These are phyloP conservation scores for Chromis chromis DNA, from an alignment of 2,797 vertebrate genomes.

Conservation along the genomic window DNA sequence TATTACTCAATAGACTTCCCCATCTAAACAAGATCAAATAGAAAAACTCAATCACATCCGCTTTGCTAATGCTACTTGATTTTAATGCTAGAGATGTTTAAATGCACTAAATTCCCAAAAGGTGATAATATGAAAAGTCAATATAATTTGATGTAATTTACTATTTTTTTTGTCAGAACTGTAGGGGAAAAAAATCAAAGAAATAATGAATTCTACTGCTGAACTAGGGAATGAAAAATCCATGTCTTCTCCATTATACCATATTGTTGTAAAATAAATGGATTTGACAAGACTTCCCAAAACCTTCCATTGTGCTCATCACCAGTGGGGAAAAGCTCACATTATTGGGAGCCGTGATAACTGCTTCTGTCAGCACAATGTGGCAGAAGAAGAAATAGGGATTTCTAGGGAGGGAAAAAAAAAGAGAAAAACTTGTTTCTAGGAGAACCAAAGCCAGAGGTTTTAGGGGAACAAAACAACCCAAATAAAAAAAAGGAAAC, in stretches of 20 bases:
- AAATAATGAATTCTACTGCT: conserved; percentile 53
- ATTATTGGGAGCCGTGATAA: conserved; percentile 74
- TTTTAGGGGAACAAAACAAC: conserved; percentile 41
- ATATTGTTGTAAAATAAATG: conserved; percentile 77
- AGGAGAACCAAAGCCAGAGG: conserved; percentile 57
- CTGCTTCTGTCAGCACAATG: conserved; percentile 80
- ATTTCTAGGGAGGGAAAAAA: conserved; percentile 36
- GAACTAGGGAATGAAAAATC: conserved; percentile 54
- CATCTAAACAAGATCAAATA: conserved; percentile 35
- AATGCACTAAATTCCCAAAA: conserved; percentile 20
- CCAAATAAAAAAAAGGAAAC: conserved; percentile 10
- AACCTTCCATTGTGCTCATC: conserved; percentile 72
- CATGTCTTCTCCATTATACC: conserved; percentile 62
- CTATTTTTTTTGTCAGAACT: conserved; percentile 16
- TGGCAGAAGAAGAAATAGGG: conserved; percentile 41
- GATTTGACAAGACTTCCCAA: conserved; percentile 74
- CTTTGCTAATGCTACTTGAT: not conserved
- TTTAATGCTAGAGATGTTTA: not conserved
- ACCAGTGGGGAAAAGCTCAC: conserved; percentile 64
- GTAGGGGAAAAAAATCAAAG: conserved; percentile 30
- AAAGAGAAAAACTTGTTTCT: conserved; percentile 45
- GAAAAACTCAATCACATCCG: conserved; percentile 30
- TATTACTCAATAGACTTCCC: conserved; percentile 25
- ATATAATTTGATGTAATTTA: conserved; percentile 39
- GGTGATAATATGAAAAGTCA: conserved; percentile 14